A percentile compares a stretch with the other conserved stretches of the same genome.
These are phyloP conservation scores for Phragmatobia fuliginosa DNA, from an alignment of 2,888 invertebrate species.

Conservation along the genomic window DNA sequence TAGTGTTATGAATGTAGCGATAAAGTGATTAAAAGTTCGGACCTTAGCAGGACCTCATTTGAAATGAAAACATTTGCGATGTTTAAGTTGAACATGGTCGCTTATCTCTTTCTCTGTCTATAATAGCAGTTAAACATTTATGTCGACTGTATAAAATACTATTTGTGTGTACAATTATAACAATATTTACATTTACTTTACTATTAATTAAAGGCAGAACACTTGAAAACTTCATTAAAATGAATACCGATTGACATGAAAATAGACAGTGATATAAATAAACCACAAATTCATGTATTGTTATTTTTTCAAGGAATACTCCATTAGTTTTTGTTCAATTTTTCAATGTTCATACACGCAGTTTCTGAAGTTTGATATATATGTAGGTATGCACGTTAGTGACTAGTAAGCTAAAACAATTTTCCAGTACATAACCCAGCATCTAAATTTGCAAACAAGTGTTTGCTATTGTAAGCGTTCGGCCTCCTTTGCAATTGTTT, in stretches of 20 bases:
- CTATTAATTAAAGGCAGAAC: too few relatives aligned
- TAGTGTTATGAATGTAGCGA: background rate
- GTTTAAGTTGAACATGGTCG: too few relatives aligned
- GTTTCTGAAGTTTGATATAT: too few relatives aligned
- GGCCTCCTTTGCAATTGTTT: slow-evolving; percentile 2
- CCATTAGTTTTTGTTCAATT: too few relatives aligned
- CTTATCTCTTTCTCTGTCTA: too few relatives aligned
- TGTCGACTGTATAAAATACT: background rate
- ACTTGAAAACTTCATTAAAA: too few relatives aligned
- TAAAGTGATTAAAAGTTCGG: background rate
- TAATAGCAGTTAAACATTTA: background rate
- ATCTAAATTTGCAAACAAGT: slow-evolving; percentile 2
- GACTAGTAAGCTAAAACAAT: background rate
- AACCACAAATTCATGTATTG: background rate
- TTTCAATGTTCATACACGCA: too few relatives aligned
- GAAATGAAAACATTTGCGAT: background rate
- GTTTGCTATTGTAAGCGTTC: background rate
- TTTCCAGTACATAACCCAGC: background rate
- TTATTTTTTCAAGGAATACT: too few relatives aligned
- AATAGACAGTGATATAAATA: too few relatives aligned
- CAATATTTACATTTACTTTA: too few relatives aligned
- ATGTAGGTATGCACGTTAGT: background rate
- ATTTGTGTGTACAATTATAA: too few relatives aligned
- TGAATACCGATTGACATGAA: too few relatives aligned
- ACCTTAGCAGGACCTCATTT: background rate